Evolutionary conservation across 2,797 vertebrate species (phyloP), one percentile per base, ranked within the genome.

Genomic region (Fistularia commersonii): DNA sequence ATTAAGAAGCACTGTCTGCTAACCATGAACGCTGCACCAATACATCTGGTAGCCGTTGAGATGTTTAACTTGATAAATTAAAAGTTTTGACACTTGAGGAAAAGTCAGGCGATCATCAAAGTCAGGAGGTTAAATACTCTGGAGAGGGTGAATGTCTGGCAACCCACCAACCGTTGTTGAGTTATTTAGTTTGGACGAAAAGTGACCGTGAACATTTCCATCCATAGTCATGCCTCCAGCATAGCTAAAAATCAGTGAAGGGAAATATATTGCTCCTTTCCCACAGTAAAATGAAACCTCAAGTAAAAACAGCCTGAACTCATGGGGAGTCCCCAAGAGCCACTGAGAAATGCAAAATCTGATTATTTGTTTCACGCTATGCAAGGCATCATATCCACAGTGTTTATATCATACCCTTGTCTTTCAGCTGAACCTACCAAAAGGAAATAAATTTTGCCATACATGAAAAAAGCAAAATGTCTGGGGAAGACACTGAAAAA

Each of bases 361-460:
- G 61, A 74, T 66, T 43, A 58, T 55, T 68, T 66, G 66, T 67
- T 54, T 69, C 38, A 65, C 35, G 58, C 44, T 32, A 49, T 53
- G 54, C 59, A 55, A 57, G 48, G 49, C 54, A 44, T 66, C 50
- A 37, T 51, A 47, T 62, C 40, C 53, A 11, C 11, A 52, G 48
- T 64, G 74, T 69, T 82, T 64, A 71, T 57, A 46, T 45, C 65
- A 48, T 34, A 39, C 11, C 38, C 56, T 64, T 57, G 71, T 72
- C 68, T 74, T 70, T 66, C 64, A 72, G 53, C 57, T 51, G 38
- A 62, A 54, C 40, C 51, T 35, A 53, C 46, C 37, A 12, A 5
- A 6, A 66, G 43, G 66, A 74, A 75, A 76, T 61, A 76, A 72
- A 74, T 62, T 41, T 42, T 13, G 45, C 46, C 42, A 49, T 41